Base-by-base conservation (phyloP, 2,888 invertebrate genomes). In the Macaria notata region DNA sequence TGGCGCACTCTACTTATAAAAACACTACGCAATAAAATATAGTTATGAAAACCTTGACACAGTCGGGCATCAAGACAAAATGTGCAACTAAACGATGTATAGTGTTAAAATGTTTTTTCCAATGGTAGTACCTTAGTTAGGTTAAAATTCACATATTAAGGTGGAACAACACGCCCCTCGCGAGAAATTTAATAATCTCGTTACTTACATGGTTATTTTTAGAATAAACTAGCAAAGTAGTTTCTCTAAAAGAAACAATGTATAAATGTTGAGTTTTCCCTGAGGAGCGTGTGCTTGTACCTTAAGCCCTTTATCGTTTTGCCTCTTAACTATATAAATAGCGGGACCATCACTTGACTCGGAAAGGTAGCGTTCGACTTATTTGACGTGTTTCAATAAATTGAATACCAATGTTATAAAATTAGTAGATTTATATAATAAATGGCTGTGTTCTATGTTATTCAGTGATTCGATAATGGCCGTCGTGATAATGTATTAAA, bases 21-120 rank as follows among this genome's bases (percentile, higher is more conserved):
- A 19, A 31, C 42, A 19, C 19, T 2, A 19, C 19, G 19, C 19
- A 19, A 19, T 1, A 1, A 19, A 19, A 19, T 19, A 19, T 19
- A 19, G 1, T 19, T 19, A 19, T 19, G 19, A 19, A 19, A 19
- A 19, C 19, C 33, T 36, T 7, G 1, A 36, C 7, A 36, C 7
- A 76, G 76, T 75, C 79, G 79, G 75, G 75, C 76, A 75, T 58
- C 80, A 78, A 78, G 79, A 81, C 80, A 77, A 72, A 65, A 69
- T 72, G 72, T 74, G 69, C 63, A 65, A 72, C 69, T 72, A 63
- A 70, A 65, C 67, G 73, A 69, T 75, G 70, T 76, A 74, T 74
- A 72, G 71, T 72, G 68, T 73, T 73, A 69, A 71, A 72, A 69
- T 50, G 60, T 68, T 69, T 71, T 76, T 70, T 74, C 73, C 73